A percentile compares a stretch with the other conserved stretches of the same genome.
Conservation (phyloP, 2,113 vertebrate species). For the Neofelis nebulosa region DNA sequence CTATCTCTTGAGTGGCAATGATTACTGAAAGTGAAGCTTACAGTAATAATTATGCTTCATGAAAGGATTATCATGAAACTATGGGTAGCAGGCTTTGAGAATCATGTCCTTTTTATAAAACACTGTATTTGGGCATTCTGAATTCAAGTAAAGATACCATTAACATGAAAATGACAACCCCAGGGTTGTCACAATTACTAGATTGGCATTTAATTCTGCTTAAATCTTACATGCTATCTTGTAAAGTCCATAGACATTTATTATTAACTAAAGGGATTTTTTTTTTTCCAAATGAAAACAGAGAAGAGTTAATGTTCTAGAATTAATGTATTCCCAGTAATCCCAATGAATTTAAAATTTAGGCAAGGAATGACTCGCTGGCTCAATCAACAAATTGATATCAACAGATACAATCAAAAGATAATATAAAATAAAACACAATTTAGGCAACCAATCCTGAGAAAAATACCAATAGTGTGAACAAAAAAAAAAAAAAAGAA, state of each 20-base stretch:
- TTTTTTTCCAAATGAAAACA: not conserved
- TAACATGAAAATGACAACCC: not conserved
- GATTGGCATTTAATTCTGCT: not conserved
- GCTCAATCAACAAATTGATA: not conserved
- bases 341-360: not conserved
- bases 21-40: not conserved
- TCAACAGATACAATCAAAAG: not conserved
- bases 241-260: not conserved
- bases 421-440: not conserved
- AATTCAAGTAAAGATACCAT: not conserved
- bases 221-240: not conserved
- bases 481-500: not conserved
- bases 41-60: not conserved
- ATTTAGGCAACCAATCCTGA: not conserved
- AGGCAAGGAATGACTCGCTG: not conserved
- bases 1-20: not conserved
- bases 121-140: not conserved
- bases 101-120: not conserved
- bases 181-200: not conserved
- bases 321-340: not conserved
- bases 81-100: not conserved
- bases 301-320: not conserved
- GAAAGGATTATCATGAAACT: not conserved
- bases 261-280: not conserved
- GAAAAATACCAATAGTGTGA: not conserved